Conservation (phyloP, 1,140 invertebrate species). For the Trialeurodes vaporariorum region DNA sequence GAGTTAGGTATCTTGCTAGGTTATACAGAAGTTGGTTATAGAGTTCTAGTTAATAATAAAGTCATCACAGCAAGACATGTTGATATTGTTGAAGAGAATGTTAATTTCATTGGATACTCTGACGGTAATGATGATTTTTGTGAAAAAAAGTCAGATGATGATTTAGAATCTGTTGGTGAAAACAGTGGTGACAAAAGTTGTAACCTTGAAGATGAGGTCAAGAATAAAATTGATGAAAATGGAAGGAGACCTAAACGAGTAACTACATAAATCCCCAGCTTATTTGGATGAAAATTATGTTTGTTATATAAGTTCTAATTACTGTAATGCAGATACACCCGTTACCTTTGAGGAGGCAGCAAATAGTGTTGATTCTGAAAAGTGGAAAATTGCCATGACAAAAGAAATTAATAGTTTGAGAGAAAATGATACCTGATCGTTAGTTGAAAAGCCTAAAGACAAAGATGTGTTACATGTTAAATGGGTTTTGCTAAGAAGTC, state of each 20-base stretch:
- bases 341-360: constrained; percentile 23
- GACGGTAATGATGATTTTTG: neutral
- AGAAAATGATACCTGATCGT: constrained; percentile 16
- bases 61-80: neutral
- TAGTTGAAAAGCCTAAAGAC: constrained; percentile 4
- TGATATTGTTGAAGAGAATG: neutral
- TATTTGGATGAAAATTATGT: constrained; percentile 2
- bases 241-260: neutral
- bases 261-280: neutral
- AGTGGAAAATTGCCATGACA: constrained; percentile 19
- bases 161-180: neutral
- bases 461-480: constrained; percentile 9
- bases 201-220: neutral
- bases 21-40: constrained; percentile 23
- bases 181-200: neutral
- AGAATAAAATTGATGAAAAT: neutral
- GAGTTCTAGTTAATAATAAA: constrained; percentile 4
- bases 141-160: neutral
- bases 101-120: neutral
- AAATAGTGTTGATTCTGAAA: constrained; percentile 16
- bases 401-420: constrained; percentile 21
- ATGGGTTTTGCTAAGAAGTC: constrained; percentile 23
- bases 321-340: constrained; percentile 1
- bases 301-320: neutral
- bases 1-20: constrained; percentile 20